phyloP scores from a whole-genome alignment of 2,888 invertebrate species.

The Tiliacea aurago region DNA sequence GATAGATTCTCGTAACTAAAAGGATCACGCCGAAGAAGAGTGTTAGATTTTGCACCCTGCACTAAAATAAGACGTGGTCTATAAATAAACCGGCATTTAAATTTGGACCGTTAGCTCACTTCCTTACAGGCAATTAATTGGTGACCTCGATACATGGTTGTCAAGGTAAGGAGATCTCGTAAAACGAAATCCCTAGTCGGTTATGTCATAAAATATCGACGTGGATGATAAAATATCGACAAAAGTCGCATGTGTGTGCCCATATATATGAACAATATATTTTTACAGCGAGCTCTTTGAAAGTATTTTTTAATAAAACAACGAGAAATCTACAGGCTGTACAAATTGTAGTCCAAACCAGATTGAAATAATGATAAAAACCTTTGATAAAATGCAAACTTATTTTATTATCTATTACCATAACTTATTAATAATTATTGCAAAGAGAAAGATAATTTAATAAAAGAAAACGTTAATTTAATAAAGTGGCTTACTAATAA shows the following conservation, averaged over 20 bases:
- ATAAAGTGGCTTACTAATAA: neutral
- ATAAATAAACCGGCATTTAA: neutral
- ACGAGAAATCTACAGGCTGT: neutral
- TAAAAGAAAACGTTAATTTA: neutral
- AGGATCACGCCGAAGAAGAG: neutral
- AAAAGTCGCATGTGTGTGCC: constrained; percentile 19
- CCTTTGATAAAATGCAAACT: neutral
- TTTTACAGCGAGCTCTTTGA: constrained; percentile 14
- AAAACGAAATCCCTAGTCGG: constrained; percentile 18
- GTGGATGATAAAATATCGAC: constrained; percentile 22
- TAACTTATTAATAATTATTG: neutral
- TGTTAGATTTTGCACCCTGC: neutral
- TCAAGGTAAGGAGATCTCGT: neutral
- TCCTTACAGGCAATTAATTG: neutral
- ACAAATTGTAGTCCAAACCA: neutral
- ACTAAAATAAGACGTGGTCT: neutral
- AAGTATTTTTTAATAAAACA: neutral
- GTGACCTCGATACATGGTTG: neutral
- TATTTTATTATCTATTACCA: neutral
- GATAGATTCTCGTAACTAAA: neutral
- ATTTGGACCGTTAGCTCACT: neutral
- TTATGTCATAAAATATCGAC: constrained; percentile 8
- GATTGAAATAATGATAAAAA: neutral
- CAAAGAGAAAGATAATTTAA: neutral
- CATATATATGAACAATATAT: constrained; percentile 24